phyloP scores from a whole-genome alignment of 2,888 invertebrate genomes.

The Pyrrhia umbra region DNA sequence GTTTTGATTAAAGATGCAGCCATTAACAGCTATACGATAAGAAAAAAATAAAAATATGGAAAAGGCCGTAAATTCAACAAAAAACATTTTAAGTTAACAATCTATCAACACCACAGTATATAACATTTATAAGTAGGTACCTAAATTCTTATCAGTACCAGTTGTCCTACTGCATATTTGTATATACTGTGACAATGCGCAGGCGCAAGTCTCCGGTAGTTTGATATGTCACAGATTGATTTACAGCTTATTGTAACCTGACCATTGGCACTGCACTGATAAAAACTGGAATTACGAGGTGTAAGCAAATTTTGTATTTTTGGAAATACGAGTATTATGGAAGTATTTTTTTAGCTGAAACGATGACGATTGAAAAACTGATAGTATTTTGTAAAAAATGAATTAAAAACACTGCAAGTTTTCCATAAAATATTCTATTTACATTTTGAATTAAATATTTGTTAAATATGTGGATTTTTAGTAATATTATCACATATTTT shows the following conservation, averaged over 20 bases:
- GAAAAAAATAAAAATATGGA: no score
- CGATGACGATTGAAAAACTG: no score
- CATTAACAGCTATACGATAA: no score
- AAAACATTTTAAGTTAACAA: no score
- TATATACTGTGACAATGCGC: neutral
- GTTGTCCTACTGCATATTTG: constrained; percentile 15
- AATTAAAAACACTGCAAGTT: no score
- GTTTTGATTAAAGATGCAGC: neutral
- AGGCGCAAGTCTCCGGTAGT: constrained; percentile 33
- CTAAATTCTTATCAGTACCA: neutral
- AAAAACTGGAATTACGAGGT: constrained; percentile 14
- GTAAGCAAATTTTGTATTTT: constrained; percentile 1
- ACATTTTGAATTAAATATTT: neutral
- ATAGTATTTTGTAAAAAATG: no score
- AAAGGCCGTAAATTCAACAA: no score
- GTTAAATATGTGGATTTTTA: no score
- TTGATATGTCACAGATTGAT: constrained; percentile 46
- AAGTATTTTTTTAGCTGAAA: no score
- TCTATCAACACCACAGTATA: no score
- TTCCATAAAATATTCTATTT: no score
- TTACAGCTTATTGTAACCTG: constrained; percentile 43
- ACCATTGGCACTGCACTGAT: constrained; percentile 30
- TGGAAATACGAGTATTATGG: neutral
- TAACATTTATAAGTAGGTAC: no score
- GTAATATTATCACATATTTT: neutral